Evolutionary conservation across 2,888 invertebrate genomes (phyloP).

Genomic region (Plusia festucae): DNA sequence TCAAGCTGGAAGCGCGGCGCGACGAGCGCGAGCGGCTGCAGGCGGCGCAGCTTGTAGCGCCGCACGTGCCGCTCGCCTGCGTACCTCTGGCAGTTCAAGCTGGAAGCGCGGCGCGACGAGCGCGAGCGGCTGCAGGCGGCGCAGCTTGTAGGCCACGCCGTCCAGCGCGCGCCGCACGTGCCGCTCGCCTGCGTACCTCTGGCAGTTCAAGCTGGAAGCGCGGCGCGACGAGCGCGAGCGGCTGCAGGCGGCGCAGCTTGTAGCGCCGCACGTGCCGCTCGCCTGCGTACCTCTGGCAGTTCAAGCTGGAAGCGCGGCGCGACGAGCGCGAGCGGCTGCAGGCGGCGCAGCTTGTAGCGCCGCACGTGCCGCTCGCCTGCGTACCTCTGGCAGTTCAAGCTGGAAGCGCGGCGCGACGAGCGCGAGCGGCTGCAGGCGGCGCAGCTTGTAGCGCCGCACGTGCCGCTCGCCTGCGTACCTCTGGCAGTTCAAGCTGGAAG

Average conservation of each 20-base stretch:
- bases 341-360: constrained; percentile 7
- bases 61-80: neutral
- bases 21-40: neutral
- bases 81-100: neutral
- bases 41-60: constrained; percentile 7
- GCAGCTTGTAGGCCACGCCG: constrained; percentile 8
- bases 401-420: neutral
- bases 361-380: neutral
- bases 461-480: neutral
- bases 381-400: neutral
- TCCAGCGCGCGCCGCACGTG: constrained; percentile 7
- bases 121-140: neutral
- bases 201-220: too few species aligned
- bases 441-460: constrained; percentile 9
- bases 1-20: neutral
- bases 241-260: too few species aligned
- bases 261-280: too few species aligned
- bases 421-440: neutral
- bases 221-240: too few species aligned
- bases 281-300: neutral
- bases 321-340: neutral
- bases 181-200: too few species aligned
- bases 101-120: neutral
- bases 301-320: neutral
- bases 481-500: neutral